Base-by-base conservation (phyloP, 2,113 vertebrate species). In the Ceratotherium simum region DNA sequence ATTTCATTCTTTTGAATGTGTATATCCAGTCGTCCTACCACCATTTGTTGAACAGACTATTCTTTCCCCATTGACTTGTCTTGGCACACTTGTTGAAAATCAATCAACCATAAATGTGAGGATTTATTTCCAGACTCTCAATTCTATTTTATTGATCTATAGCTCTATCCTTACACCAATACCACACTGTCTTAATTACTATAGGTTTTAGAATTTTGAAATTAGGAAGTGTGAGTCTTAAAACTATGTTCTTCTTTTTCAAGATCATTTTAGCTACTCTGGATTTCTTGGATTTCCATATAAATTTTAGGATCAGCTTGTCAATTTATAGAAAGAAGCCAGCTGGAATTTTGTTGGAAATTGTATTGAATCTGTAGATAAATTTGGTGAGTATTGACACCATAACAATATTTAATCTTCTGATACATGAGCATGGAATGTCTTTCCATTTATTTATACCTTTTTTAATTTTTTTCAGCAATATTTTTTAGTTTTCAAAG, bases 331-430 rank as follows among this genome's bases (percentile, higher is more conserved):
- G 39, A 86, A 93, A 89, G 42, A 64, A 90, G 18, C 13, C 7
- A 97, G 3, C 21, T 95, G 23, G 36, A 90, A 64, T 90, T 94
- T 90, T 54, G 23, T 29, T 90, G 48, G 56, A 75, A 90, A 58
- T 58, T 58, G 36, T 72, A 39, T 58, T 72, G n/a, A 42, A 72
- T 87, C 25, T 87, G 36, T 72, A 70, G n/a, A 58, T 42, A 56
- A 87, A 70, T 87, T 87, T 72, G 16, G 25, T 87, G 65, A 87
- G n/a, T 72, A 72, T 31, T 87, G 67, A 58, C n/a, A 58, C 72
- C 36, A 12, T 72, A 72, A 72, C 6, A 39, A 72, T 39, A n/a
- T 79, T 33, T 79, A 84, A 21, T 58, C 51, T 72, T 70, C 23
- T 87, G 48, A n/a, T 79, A 18, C 31, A 79, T 36, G 21, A 51